These are phyloP conservation scores for Adelphocoris suturalis DNA, from an alignment of 2,888 invertebrate genomes.

Conservation along the genomic window DNA sequence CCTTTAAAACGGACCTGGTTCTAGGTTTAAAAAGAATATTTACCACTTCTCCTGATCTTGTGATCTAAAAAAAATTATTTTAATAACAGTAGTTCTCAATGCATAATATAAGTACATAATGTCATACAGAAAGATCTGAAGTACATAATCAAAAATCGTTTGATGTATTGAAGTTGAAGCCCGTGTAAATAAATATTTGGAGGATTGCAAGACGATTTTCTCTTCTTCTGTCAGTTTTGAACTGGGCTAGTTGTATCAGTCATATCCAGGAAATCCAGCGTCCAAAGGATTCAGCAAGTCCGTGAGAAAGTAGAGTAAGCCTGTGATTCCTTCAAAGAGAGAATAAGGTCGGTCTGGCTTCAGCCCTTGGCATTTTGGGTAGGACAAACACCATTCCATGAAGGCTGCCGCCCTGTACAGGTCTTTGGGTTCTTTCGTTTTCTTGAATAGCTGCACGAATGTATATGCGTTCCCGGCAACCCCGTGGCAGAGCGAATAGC, in stretches of 20 bases:
- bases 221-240: no score
- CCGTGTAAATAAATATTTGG: no score
- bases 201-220: no score
- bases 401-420: constrained; percentile 89
- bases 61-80: no score
- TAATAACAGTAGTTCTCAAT: no score
- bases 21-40: no score
- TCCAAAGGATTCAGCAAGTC: constrained; percentile 84
- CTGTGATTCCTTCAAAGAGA: constrained; percentile 90
- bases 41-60: no score
- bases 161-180: no score
- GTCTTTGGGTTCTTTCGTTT: constrained; percentile 85
- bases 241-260: background rate
- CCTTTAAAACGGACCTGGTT: no score
- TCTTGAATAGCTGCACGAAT: constrained; percentile 88
- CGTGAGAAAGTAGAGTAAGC: constrained; percentile 86
- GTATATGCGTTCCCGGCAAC: constrained; percentile 92
- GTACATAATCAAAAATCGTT: no score
- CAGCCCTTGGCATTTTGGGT: constrained; percentile 82
- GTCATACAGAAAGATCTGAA: no score
- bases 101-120: no score
- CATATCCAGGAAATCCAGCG: constrained; percentile 86
- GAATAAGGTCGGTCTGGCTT: constrained; percentile 90
- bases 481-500: constrained; percentile 93
- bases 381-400: constrained; percentile 89